phyloP scores from a whole-genome alignment of 2,797 vertebrate genomes.

The Girardinus metallicus region DNA sequence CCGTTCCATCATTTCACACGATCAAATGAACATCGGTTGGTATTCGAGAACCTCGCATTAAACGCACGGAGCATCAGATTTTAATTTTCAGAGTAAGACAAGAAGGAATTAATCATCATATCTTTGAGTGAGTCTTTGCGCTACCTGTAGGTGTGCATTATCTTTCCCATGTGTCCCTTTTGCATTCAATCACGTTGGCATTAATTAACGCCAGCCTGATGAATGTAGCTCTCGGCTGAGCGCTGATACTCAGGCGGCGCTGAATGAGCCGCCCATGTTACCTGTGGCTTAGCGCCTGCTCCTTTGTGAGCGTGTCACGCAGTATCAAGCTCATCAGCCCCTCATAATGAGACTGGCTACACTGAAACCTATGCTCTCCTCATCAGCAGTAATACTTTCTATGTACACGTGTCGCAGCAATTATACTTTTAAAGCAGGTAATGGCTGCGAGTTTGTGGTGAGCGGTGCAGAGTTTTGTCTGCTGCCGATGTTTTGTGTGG shows the following conservation, averaged over 20 bases:
- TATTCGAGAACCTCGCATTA: constrained; percentile 60
- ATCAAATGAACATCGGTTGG: constrained; percentile 53
- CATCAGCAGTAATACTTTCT: constrained; percentile 50
- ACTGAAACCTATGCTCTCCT: constrained; percentile 32
- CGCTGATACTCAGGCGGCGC: constrained; percentile 52
- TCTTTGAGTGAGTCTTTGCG: constrained; percentile 59
- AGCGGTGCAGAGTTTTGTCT: constrained; percentile 19
- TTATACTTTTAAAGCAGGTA: constrained; percentile 46
- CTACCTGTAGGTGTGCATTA: constrained; percentile 74
- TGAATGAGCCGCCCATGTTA: constrained; percentile 56
- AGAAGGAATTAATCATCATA: constrained; percentile 73
- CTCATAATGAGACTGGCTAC: constrained; percentile 41
- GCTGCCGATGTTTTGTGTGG: constrained; percentile 30
- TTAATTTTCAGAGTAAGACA: constrained; percentile 66
- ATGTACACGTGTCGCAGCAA: constrained; percentile 55
- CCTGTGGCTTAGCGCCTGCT: constrained; percentile 49
- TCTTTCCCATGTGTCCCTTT: constrained; percentile 61
- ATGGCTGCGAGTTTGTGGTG: constrained; percentile 24
- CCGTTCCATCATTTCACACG: not conserved
- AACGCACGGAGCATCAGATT: constrained; percentile 61
- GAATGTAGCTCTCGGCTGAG: constrained; percentile 65
- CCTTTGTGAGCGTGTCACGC: constrained; percentile 51
- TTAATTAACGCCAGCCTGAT: constrained; percentile 76
- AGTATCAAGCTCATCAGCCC: constrained; percentile 41
- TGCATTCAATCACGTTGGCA: constrained; percentile 71